A percentile compares a stretch with the other conserved stretches of the same genome.
Conservation (phyloP, 35 echinoderm and acorn worm genomes). For the Hemicentrotus pulcherrimus region DNA sequence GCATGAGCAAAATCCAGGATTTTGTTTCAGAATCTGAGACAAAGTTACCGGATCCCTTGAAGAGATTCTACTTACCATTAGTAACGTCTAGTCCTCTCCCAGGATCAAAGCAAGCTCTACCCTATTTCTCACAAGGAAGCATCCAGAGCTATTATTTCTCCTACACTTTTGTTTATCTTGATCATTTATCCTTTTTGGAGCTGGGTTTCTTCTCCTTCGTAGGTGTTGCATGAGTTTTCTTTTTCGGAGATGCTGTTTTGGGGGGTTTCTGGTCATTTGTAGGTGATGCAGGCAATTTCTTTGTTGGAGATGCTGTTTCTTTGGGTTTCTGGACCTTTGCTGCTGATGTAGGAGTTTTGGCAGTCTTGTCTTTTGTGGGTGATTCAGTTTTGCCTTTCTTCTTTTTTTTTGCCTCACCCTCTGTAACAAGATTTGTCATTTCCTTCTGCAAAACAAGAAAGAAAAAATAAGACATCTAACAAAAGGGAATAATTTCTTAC, state of each 20-base stretch:
- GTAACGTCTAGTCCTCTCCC: too few relatives aligned
- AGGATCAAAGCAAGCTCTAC: too few relatives aligned
- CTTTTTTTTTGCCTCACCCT: neutral
- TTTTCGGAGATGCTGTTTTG: neutral
- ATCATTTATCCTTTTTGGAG: conserved; percentile 3
- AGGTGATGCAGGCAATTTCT: neutral
- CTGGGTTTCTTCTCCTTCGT: neutral
- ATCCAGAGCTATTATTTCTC: neutral
- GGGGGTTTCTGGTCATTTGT: too few relatives aligned
- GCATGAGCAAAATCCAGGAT: too few relatives aligned
- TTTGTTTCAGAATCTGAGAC: too few relatives aligned
- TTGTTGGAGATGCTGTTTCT: neutral
- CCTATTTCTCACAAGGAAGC: neutral
- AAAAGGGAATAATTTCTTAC: too few relatives aligned
- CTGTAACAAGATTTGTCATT: neutral
- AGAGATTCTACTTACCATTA: too few relatives aligned
- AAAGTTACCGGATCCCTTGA: too few relatives aligned
- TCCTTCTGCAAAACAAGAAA: neutral
- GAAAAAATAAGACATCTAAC: neutral
- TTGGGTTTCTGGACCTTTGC: neutral
- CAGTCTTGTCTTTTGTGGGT: neutral
- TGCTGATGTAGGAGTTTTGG: neutral
- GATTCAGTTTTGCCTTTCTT: neutral
- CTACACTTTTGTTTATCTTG: neutral
- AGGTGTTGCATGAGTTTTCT: neutral